Percentiles rank a stretch among this genome's conserved stretches.
Conservation (phyloP, 2,888 invertebrate species). For the Chrysomela aeneicollis region DNA sequence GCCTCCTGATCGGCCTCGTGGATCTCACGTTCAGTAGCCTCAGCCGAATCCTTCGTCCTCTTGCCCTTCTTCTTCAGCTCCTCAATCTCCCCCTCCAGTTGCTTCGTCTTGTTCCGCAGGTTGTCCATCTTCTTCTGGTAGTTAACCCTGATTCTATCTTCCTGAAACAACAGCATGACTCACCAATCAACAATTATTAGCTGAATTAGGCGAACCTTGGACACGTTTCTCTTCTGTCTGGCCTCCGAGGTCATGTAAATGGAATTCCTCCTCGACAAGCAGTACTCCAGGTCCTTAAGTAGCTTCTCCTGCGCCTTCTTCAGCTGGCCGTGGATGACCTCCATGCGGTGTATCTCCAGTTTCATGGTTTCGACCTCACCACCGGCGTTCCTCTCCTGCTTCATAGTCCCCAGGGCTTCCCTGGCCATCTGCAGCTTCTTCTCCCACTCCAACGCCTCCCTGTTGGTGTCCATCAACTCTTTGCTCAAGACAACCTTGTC, state of each 20-base stretch:
- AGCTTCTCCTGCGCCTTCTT: constrained; percentile 68
- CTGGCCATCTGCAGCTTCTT: constrained; percentile 77
- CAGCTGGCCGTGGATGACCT: constrained; percentile 66
- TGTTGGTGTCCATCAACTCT: constrained; percentile 69
- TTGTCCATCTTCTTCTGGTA: constrained; percentile 68
- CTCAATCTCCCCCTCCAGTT: constrained; percentile 59
- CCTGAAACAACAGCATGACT: constrained; percentile 24
- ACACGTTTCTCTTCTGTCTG: constrained; percentile 62
- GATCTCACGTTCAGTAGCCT: constrained; percentile 10
- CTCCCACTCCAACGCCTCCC: constrained; percentile 82
- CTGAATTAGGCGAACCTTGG: constrained; percentile 27
- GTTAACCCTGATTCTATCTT: constrained; percentile 62
- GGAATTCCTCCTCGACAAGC: constrained; percentile 70
- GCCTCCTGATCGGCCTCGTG: constrained; percentile 2
- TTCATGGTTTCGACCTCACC: constrained; percentile 82
- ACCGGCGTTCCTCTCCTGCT: constrained; percentile 69
- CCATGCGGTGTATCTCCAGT: constrained; percentile 84
- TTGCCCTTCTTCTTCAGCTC: constrained; percentile 23
- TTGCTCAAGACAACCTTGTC: constrained; percentile 73
- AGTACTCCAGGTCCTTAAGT: constrained; percentile 71
- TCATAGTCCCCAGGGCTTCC: constrained; percentile 74
- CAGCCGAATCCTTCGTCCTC: constrained; percentile 2
- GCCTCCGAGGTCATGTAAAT: constrained; percentile 69
- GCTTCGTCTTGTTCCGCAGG: constrained; percentile 66
- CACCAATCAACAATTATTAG: not conserved